These are phyloP conservation scores for Cochlearius cochlearius DNA, from an alignment of 2,113 vertebrate species.

Conservation along the genomic window DNA sequence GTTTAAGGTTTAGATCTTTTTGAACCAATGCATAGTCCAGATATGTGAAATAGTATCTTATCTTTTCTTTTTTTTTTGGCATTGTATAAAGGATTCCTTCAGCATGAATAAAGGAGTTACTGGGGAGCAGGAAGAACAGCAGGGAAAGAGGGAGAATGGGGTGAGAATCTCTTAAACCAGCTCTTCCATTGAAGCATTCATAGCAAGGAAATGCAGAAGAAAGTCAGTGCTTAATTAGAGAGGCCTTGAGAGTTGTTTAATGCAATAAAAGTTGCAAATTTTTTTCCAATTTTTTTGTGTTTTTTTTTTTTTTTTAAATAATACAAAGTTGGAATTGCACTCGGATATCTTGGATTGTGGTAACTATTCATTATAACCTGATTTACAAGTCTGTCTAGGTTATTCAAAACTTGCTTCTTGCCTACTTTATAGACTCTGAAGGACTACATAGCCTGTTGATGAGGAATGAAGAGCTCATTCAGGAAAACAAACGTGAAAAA, in stretches of 20 bases:
- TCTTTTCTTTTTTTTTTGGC: not conserved
- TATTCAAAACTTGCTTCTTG: not conserved
- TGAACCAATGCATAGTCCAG: not conserved
- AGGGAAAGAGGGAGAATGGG: not conserved
- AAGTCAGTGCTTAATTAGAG: slow-evolving; percentile 6
- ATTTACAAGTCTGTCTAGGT: not conserved
- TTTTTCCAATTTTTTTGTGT: not conserved
- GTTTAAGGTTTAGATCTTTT: not conserved
- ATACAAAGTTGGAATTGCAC: not conserved
- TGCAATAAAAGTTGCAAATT: not conserved
- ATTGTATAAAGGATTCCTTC: not conserved
- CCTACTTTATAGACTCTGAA: not conserved
- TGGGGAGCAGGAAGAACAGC: not conserved
- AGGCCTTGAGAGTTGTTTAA: not conserved
- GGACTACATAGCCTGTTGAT: not conserved
- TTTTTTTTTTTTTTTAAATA: not conserved
- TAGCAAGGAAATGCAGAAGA: not conserved
- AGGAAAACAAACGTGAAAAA: not conserved
- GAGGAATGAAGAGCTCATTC: not conserved
- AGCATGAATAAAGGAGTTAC: not conserved
- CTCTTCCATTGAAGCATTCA: not conserved
- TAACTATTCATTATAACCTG: not conserved
- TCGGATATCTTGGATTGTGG: not conserved
- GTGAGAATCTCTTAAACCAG: not conserved
- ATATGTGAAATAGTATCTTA: not conserved